Evolutionary conservation across 2,888 invertebrate species (phyloP).

Genomic region (Thereva nobilitata): DNA sequence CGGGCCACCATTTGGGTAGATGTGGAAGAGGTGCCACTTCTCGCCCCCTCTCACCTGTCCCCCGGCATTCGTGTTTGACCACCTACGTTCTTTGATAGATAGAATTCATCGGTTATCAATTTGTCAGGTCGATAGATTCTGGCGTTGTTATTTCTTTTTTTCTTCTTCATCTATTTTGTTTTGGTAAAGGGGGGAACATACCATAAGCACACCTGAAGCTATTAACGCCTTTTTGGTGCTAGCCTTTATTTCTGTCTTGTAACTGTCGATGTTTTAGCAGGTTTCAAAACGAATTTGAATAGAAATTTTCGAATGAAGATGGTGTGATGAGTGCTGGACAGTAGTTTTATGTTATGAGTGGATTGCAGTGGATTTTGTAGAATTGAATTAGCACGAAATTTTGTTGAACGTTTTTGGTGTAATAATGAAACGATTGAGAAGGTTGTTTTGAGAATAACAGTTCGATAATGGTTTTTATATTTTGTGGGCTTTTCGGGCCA

Average conservation of each 20-base stretch:
- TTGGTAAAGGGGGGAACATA: not conserved
- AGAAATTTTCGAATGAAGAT: not conserved
- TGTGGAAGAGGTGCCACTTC: too few relatives aligned
- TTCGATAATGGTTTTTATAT: too few relatives aligned
- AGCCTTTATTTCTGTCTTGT: not conserved
- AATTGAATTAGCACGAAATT: too few relatives aligned
- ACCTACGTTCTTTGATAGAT: constrained; percentile 11
- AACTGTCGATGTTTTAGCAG: not conserved
- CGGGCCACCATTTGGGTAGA: too few relatives aligned
- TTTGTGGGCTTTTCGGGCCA: too few relatives aligned
- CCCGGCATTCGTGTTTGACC: constrained; percentile 1
- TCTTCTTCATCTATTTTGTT: not conserved
- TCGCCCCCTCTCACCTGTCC: too few relatives aligned
- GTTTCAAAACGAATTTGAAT: not conserved
- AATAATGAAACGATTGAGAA: too few relatives aligned
- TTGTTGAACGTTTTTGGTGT: too few relatives aligned
- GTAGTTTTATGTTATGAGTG: too few relatives aligned
- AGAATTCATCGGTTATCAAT: constrained; percentile 15
- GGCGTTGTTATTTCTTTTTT: not conserved
- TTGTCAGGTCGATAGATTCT: constrained; percentile 6
- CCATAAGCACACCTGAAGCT: not conserved
- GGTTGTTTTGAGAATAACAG: too few relatives aligned
- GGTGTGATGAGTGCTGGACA: too few relatives aligned
- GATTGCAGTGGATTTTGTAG: too few relatives aligned
- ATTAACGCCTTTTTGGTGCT: not conserved